A percentile compares a stretch with the other conserved stretches of the same genome.
These are phyloP conservation scores for Pseudois nayaur DNA, from an alignment of 2,113 vertebrate genomes.

Conservation along the genomic window DNA sequence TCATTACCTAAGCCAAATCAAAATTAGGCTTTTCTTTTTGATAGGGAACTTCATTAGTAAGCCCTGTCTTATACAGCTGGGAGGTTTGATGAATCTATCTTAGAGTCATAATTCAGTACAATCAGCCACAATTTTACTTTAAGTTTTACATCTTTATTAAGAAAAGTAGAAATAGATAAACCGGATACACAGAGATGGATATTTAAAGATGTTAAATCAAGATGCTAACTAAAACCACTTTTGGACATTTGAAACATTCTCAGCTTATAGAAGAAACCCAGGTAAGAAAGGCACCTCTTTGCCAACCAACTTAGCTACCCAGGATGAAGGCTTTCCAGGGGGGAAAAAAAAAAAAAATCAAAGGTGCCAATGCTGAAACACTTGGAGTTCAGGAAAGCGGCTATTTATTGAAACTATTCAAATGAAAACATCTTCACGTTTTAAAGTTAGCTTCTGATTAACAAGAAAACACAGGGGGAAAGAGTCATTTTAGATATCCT, in stretches of 20 bases:
- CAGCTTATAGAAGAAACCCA: constrained; percentile 36
- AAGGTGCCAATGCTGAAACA: constrained; percentile 37
- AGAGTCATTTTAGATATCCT: constrained; percentile 33
- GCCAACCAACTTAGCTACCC: constrained; percentile 48
- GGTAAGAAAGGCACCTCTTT: constrained; percentile 69
- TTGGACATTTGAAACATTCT: constrained; percentile 55
- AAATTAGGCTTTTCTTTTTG: constrained; percentile 99
- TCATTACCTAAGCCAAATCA: constrained; percentile 99
- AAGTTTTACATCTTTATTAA: constrained; percentile 90
- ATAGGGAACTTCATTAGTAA: constrained; percentile 99
- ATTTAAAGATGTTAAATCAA: constrained; percentile 60
- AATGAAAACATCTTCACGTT: constrained; percentile 55
- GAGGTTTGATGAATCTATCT: constrained; percentile 98
- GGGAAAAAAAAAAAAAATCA: not conserved
- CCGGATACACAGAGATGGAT: constrained; percentile 7
- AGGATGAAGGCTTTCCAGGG: constrained; percentile 40
- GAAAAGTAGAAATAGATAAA: constrained; percentile 75
- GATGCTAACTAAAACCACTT: constrained; percentile 68
- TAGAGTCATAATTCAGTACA: constrained; percentile 98
- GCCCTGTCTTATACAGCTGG: constrained; percentile 98
- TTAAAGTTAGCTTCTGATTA: constrained; percentile 49
- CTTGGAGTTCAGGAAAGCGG: constrained; percentile 53
- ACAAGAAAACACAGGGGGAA: constrained; percentile 43
- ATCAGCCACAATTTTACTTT: constrained; percentile 91
- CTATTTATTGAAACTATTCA: constrained; percentile 59